Evolutionary conservation across 2,888 invertebrate species (phyloP).

Genomic region (Penaeus monodon): DNA sequence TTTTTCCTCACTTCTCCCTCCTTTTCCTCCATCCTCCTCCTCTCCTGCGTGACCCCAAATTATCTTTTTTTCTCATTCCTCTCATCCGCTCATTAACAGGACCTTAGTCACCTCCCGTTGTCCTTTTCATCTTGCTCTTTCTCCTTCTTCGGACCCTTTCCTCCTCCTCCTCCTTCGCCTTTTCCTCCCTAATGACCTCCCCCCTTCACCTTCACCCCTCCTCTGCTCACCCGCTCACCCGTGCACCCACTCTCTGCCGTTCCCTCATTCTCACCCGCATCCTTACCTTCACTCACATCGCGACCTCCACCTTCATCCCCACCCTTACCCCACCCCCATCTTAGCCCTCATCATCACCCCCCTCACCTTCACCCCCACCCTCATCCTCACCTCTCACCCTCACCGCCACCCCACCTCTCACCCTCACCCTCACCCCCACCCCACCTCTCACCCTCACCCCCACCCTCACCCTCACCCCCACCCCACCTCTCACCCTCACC

Average conservation of each 20-base stretch:
- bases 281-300: constrained; percentile 5
- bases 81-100: not conserved
- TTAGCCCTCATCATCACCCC: not conserved
- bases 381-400: not conserved
- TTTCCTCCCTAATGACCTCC: not conserved
- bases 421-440: not conserved
- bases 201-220: too few relatives aligned
- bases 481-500: too few relatives aligned
- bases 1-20: not conserved
- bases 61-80: not conserved
- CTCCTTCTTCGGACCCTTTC: not conserved
- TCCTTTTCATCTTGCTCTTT: not conserved
- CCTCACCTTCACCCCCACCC: not conserved
- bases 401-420: not conserved
- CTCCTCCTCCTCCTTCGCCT: not conserved
- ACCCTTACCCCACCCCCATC: not conserved
- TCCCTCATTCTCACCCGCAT: not conserved
- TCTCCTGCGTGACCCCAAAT: not conserved
- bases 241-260: too few relatives aligned
- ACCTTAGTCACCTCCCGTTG: not conserved
- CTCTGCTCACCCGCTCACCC: not conserved
- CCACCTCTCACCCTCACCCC: not conserved
- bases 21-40: not conserved
- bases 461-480: too few relatives aligned
- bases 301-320: not conserved